A percentile compares a stretch with the other conserved stretches of the same genome.
phyloP scores from a whole-genome alignment of 1,140 invertebrate species.

The Gonioctena quinquepunctata region DNA sequence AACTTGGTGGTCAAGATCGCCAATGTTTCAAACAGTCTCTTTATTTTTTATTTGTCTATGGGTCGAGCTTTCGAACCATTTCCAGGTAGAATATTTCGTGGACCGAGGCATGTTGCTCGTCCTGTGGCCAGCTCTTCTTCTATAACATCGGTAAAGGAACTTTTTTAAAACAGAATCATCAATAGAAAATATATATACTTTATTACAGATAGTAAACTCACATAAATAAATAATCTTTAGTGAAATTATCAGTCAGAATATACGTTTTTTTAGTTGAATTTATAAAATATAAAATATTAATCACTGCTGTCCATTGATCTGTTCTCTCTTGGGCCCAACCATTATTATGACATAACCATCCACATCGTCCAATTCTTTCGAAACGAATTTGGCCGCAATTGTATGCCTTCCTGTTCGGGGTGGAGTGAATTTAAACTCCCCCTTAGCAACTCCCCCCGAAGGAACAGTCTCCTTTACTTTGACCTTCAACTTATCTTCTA shows the following conservation, averaged over 20 bases:
- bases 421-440: constrained; percentile 73
- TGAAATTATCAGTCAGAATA: not conserved
- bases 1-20: too few relatives aligned
- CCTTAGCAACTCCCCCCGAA: constrained; percentile 66
- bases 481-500: constrained; percentile 72
- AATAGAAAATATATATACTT: too few relatives aligned
- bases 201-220: not conserved
- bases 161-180: too few relatives aligned
- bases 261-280: too few relatives aligned
- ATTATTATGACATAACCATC: constrained; percentile 75
- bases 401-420: constrained; percentile 72
- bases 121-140: too few relatives aligned
- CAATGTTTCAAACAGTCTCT: too few relatives aligned
- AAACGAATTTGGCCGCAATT: constrained; percentile 79
- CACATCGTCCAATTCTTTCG: constrained; percentile 80
- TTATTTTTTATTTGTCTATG: too few relatives aligned
- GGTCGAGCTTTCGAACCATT: too few relatives aligned
- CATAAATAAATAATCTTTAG: not conserved
- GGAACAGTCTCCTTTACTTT: constrained; percentile 66
- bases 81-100: too few relatives aligned
- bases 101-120: too few relatives aligned
- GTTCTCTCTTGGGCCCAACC: constrained; percentile 53
- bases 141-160: too few relatives aligned
- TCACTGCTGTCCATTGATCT: not conserved
- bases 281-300: too few relatives aligned